Evolutionary conservation across 1,140 invertebrate genomes (phyloP).

Genomic region (Drosophila navojoa): DNA sequence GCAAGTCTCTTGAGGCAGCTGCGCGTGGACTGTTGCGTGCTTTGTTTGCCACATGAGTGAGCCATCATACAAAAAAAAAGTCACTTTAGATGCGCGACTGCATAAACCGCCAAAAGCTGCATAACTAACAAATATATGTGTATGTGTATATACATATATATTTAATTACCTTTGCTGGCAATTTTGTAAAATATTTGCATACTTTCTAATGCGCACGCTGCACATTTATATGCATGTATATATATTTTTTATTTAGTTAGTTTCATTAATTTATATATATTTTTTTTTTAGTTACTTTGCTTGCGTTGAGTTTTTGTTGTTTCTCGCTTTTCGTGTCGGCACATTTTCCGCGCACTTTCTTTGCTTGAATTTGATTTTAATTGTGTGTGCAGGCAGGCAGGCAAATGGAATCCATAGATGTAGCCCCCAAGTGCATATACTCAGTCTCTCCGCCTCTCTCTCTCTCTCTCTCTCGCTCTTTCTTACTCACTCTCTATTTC

Average conservation of each 20-base stretch:
- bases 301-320: conserved; percentile 8
- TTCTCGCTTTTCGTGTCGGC: conserved; percentile 45
- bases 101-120: conserved; percentile 18
- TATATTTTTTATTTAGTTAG: conserved; percentile 12
- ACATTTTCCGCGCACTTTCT: conserved; percentile 64
- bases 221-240: conserved; percentile 26
- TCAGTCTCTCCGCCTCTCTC: conserved; percentile 1
- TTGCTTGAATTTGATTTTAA: conserved; percentile 72
- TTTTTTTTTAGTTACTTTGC: conserved; percentile 24
- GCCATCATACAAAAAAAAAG: conserved; percentile 13
- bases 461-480: not conserved
- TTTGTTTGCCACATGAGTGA: conserved; percentile 73
- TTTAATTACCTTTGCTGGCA: conserved; percentile 67
- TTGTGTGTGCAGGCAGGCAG: conserved; percentile 37
- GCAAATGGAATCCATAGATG: conserved; percentile 34
- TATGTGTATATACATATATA: conserved; percentile 46
- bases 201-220: conserved; percentile 71
- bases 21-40: conserved; percentile 76
- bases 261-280: conserved; percentile 14
- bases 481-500: not conserved
- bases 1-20: conserved; percentile 77
- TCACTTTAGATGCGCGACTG: conserved; percentile 51
- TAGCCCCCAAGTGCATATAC: conserved; percentile 15
- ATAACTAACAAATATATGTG: conserved; percentile 20
- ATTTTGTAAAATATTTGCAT: conserved; percentile 77